Percentiles rank a stretch among this genome's conserved stretches.
Conservation (phyloP, 2,888 invertebrate species). For the Oscheius onirici region DNA sequence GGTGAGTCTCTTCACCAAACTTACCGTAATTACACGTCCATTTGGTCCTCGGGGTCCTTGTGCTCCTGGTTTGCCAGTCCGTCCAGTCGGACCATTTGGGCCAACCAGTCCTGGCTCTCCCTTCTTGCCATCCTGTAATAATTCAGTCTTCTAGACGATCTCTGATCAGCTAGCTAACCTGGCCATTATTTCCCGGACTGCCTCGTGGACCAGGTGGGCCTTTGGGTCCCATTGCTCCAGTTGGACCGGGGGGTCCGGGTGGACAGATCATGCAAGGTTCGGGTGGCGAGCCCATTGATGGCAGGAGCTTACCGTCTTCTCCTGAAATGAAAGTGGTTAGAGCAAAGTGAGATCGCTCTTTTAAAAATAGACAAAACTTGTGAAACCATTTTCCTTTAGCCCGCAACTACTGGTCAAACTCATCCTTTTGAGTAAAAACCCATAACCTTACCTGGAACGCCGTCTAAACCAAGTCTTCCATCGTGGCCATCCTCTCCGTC, state of each 20-base stretch:
- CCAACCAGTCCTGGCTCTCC: slow-evolving; percentile 67
- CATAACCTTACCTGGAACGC: slow-evolving; percentile 31
- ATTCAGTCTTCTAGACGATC: neutral
- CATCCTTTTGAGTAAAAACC: too few relatives aligned
- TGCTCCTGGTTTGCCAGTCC: slow-evolving; percentile 54
- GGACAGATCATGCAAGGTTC: slow-evolving; percentile 71
- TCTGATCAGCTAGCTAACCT: neutral
- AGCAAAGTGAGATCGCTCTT: too few relatives aligned
- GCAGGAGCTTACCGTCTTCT: slow-evolving; percentile 45
- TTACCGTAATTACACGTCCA: slow-evolving; percentile 54
- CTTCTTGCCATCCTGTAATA: slow-evolving; percentile 60
- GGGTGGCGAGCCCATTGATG: slow-evolving; percentile 45
- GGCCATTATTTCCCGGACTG: slow-evolving; percentile 28
- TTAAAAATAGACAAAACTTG: too few relatives aligned
- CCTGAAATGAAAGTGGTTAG: slow-evolving; percentile 7
- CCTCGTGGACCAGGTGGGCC: slow-evolving; percentile 54
- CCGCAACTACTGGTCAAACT: too few relatives aligned
- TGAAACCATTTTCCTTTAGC: too few relatives aligned
- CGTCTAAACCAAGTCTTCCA: slow-evolving; percentile 52
- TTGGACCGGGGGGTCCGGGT: slow-evolving; percentile 59
- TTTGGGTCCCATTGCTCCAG: slow-evolving; percentile 44
- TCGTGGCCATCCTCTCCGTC: slow-evolving; percentile 54
- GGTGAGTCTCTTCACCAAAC: neutral
- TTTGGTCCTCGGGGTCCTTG: slow-evolving; percentile 56
- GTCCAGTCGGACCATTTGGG: slow-evolving; percentile 63